Evolutionary conservation across 2,888 invertebrate species (phyloP), one percentile per base, ranked within the genome.

Genomic region (Glyphotaelius pellucidus): DNA sequence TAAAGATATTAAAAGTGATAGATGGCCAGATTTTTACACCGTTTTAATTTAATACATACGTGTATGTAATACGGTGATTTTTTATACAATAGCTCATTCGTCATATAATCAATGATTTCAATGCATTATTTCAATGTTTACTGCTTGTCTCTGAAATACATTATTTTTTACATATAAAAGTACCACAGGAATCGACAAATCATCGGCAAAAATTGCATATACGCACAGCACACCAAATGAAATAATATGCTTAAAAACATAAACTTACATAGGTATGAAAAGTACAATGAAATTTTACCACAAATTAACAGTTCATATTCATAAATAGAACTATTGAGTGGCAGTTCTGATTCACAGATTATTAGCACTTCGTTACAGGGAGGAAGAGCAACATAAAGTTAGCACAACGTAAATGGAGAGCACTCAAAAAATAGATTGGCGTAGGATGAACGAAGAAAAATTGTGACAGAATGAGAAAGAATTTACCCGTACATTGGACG

Each of bases 1-100:
- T 80, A 80, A 32, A 11, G 12, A 80, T 79, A 35, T 88, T 80
- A 88, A 88, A 88, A 88, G n/a, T 89, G 88, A 88, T 88, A 38
- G 79, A 80, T 89, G 88, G 30, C 88, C 12, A 89, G 30, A 52
- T 47, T 52, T 47, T 32, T 67, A 52, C 15, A 84, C 84, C 0
- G 38, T 67, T 67, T 15, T 5, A 19, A 67, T 67, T 67, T 67
- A 67, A n/a, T n/a, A 7, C 7, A 67, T 15, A 47, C 15, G 3
- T 3, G 47, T 47, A 67, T 9, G 25, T 25, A 25, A 67, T 25
- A 67, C 25, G 67, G 67, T 67, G 25, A 67, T 52, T 15, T 47
- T 52, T 52, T 67, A 19, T 67, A 67, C 19, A 67, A 67, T 67
- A 67, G 67, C 25, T n/a, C 67, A 67, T 67, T 67, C 9, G 7